Evolutionary conservation across 1,140 invertebrate genomes (phyloP), one percentile per base, ranked within the genome.

Genomic region (Aporrectodea caliginosa): DNA sequence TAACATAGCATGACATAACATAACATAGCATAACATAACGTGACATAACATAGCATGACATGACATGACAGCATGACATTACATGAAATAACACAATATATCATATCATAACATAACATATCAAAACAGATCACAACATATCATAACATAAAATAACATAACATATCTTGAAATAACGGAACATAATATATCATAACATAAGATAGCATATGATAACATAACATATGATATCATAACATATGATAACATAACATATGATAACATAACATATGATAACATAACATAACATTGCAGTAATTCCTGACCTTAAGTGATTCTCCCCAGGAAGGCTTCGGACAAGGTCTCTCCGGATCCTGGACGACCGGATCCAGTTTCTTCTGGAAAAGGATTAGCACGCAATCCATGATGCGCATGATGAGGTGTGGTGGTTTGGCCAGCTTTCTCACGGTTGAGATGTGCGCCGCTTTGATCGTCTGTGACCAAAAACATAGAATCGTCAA

Each of bases 321-420:
- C 96, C 97, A 98, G 0, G 95, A 97, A 30, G 96, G 95, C 88
- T 97, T 97, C 0, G 94, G 93, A 88, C 93, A 96, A 1, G 92
- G 90, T 6, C 92, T 92, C 30, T 93, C 91, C 12, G 92, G 91
- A 87, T 98, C 97, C 16, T 92, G 89, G 84, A 93, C 92, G 1
- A 95, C 91, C 0, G 94, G 91, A 86, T 95, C 92, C 71, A 95
- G 89, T 89, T 93, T 93, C 82, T 94, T 91, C 89, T 97, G 95
- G 86, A 98, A 98, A 1, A 98, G 88, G 80, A 98, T 93, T 72
- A 98, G 87, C 0, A 98, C 96, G 85, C 94, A 96, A 85, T 98
- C 97, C 96, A 98, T 98, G 81, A 98, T 98, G 82, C 96, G 91
- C 96, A 98, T 98, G 83, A 98, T 98, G 0, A 98, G 90, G 90